phyloP scores from a whole-genome alignment of 2,888 invertebrate species.

The Callinectes sapidus region DNA sequence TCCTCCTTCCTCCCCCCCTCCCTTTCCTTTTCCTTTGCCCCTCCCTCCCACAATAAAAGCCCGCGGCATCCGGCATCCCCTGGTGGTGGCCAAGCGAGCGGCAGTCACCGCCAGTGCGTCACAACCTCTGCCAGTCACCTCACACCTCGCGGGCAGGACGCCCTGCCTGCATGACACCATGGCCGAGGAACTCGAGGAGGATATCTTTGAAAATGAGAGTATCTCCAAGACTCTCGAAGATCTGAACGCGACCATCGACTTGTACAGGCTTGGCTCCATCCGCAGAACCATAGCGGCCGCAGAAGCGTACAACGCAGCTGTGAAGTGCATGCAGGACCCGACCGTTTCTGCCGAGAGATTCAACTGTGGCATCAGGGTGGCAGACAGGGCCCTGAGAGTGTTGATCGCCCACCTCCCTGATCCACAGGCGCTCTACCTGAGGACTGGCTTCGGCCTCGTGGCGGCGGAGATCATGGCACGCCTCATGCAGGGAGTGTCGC shows the following conservation, averaged over 20 bases:
- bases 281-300: neutral
- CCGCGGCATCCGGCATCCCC: conserved; percentile 8
- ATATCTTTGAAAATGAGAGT: neutral
- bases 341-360: neutral
- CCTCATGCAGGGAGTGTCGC: neutral
- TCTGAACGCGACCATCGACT: neutral
- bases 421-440: neutral
- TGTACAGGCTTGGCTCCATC: neutral
- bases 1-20: neutral
- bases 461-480: neutral
- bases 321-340: neutral
- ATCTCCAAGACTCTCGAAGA: neutral
- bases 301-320: neutral
- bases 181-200: neutral
- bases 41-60: neutral
- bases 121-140: neutral
- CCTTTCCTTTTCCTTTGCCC: neutral
- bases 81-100: neutral
- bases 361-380: neutral
- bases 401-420: neutral
- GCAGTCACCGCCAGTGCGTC: neutral
- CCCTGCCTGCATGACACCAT: neutral
- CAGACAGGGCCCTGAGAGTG: neutral
- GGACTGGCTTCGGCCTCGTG: neutral
- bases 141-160: neutral